Conservation (phyloP, 2,113 vertebrate species). For the Orcinus orca region DNA sequence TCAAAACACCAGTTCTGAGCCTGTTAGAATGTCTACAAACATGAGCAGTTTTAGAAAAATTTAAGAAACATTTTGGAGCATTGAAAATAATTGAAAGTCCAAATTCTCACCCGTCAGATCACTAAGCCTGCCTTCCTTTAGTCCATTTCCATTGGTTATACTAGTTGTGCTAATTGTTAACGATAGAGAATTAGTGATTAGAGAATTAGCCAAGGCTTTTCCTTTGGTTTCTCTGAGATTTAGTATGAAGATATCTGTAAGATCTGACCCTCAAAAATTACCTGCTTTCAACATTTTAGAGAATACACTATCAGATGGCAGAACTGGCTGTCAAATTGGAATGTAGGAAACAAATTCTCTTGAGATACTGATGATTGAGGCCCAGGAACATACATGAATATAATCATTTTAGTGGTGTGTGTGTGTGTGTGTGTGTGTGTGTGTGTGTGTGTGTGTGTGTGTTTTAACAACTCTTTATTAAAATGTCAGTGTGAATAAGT, state of each 20-base stretch:
- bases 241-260: background rate
- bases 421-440: background rate
- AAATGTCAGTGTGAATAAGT: conserved; percentile 14
- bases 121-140: background rate
- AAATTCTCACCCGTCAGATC: background rate
- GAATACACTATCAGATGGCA: background rate
- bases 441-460: background rate
- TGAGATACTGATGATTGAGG: background rate
- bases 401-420: background rate
- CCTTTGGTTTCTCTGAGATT: background rate
- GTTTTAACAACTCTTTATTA: background rate
- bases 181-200: background rate
- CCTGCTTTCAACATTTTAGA: background rate
- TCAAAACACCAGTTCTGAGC: background rate
- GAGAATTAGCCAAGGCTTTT: background rate
- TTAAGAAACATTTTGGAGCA: background rate
- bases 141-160: background rate
- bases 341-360: background rate
- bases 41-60: background rate
- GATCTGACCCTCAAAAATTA: background rate
- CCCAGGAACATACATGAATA: background rate
- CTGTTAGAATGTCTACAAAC: background rate
- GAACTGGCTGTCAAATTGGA: background rate
- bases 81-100: conserved; percentile 1
- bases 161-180: background rate